These are phyloP conservation scores for Itoplectis maculator DNA, from an alignment of 2,888 invertebrate genomes.

Conservation along the genomic window DNA sequence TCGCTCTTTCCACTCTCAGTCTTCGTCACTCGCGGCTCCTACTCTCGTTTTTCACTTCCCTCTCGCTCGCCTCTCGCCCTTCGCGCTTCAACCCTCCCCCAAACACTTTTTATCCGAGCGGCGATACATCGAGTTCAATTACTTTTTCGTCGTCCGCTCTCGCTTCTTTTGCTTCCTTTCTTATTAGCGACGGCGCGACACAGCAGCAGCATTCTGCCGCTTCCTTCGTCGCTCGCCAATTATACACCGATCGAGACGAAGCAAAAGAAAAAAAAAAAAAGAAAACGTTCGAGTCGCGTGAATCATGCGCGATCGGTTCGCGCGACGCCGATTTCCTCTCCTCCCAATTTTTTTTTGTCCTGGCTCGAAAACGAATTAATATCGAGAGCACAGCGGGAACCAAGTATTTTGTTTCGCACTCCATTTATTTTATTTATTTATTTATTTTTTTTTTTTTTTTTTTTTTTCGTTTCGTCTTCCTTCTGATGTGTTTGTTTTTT, in stretches of 20 bases:
- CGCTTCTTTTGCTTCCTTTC: conserved; percentile 21
- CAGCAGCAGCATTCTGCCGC: neutral
- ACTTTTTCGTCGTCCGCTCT: conserved; percentile 37
- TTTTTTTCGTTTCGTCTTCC: neutral
- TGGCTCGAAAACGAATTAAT: conserved; percentile 12
- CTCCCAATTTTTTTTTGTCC: neutral
- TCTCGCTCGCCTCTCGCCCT: conserved; percentile 20
- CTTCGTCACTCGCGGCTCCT: conserved; percentile 58
- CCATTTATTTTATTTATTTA: no score
- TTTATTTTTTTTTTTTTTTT: neutral
- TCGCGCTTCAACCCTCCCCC: conserved; percentile 16
- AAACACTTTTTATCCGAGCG: conserved; percentile 52
- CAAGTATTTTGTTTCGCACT: neutral
- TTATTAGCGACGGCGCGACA: conserved; percentile 31
- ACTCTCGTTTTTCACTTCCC: conserved; percentile 41
- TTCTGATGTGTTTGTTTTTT: no score
- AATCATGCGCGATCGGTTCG: conserved; percentile 7
- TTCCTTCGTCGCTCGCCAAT: conserved; percentile 40
- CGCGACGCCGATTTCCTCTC: conserved; percentile 5
- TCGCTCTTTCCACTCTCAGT: conserved; percentile 53
- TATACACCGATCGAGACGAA: conserved; percentile 23
- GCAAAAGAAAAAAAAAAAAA: conserved; percentile 4
- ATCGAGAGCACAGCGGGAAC: neutral
- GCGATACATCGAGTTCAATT: conserved; percentile 45
- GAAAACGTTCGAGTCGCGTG: neutral